Evolutionary conservation across 2,113 vertebrate genomes (phyloP).

Genomic region (Embiotoca jacksoni): DNA sequence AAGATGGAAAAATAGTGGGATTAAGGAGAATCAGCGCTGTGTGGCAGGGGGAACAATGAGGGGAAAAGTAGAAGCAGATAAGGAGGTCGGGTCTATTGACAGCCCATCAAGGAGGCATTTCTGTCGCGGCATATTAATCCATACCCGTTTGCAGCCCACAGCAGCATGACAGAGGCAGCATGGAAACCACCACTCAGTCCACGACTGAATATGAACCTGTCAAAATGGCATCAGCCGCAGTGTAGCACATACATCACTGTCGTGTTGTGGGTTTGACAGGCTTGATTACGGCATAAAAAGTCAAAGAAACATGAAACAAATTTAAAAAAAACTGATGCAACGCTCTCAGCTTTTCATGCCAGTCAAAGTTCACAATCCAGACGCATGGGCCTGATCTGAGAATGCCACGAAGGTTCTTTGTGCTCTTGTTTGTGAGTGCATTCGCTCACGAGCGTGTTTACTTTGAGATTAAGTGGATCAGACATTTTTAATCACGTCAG

Average conservation of each 20-base stretch:
- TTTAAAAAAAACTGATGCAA: slow-evolving; percentile 14
- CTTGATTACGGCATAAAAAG: slow-evolving; percentile 12
- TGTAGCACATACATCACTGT: neutral
- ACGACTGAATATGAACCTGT: slow-evolving; percentile 39
- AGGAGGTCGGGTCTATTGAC: slow-evolving; percentile 63
- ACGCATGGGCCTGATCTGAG: no score
- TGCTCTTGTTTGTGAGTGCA: neutral
- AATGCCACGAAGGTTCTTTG: neutral
- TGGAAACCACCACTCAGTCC: slow-evolving; percentile 19
- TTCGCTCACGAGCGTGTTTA: slow-evolving; percentile 7
- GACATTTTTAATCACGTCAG: slow-evolving; percentile 52
- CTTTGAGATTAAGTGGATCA: slow-evolving; percentile 41
- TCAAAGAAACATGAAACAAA: neutral
- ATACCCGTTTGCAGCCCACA: slow-evolving; percentile 42
- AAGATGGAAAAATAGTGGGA: neutral
- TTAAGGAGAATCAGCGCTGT: neutral
- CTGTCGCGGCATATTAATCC: slow-evolving; percentile 46
- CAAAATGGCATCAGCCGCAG: slow-evolving; percentile 7
- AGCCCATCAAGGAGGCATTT: slow-evolving; percentile 37
- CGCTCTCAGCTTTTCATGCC: neutral
- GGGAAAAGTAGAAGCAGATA: slow-evolving; percentile 25
- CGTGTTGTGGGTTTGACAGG: neutral
- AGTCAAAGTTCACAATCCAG: no score
- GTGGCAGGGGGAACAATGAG: slow-evolving; percentile 36
- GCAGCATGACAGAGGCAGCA: slow-evolving; percentile 16